Percentiles rank a stretch among this genome's conserved stretches.
Evolutionary conservation across 1,140 invertebrate species (phyloP).

Genomic region (Orius laevigatus): DNA sequence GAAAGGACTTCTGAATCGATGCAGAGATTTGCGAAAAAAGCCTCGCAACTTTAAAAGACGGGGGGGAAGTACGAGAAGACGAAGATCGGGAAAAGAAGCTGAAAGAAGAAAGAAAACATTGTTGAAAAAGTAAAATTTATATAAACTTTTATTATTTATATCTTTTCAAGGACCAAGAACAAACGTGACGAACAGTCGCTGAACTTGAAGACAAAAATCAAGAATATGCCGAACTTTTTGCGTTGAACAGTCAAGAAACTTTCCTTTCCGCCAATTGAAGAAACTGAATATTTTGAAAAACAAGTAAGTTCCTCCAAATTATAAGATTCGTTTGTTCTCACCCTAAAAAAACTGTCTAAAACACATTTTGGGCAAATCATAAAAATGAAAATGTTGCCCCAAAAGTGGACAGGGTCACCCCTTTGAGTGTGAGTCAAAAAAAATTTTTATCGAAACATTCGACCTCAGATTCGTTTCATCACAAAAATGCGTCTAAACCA

Average conservation of each 20-base stretch:
- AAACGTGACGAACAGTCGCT: constrained; percentile 57
- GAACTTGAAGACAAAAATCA: constrained; percentile 54
- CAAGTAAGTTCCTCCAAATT: constrained; percentile 34
- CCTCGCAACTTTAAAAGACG: constrained; percentile 49
- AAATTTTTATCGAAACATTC: no score
- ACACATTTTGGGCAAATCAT: no score
- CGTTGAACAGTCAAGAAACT: constrained; percentile 29
- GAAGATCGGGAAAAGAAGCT: constrained; percentile 68
- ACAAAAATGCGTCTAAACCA: no score
- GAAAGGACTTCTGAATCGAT: constrained; percentile 34
- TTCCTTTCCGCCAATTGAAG: constrained; percentile 55
- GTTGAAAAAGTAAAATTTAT: constrained; percentile 36
- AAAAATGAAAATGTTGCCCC: no score
- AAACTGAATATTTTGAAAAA: constrained; percentile 52
- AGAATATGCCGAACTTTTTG: constrained; percentile 63
- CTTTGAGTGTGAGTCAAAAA: no score
- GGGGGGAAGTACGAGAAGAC: constrained; percentile 69
- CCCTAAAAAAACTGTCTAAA: no score
- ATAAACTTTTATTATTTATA: constrained; percentile 5
- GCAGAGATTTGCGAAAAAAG: constrained; percentile 49
- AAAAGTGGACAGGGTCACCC: no score
- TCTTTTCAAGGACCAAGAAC: constrained; percentile 42
- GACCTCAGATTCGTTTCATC: no score
- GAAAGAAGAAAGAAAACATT: constrained; percentile 54
- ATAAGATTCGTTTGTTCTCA: no score